phyloP scores from a whole-genome alignment of 2,888 invertebrate genomes.

The Idaea biselata region DNA sequence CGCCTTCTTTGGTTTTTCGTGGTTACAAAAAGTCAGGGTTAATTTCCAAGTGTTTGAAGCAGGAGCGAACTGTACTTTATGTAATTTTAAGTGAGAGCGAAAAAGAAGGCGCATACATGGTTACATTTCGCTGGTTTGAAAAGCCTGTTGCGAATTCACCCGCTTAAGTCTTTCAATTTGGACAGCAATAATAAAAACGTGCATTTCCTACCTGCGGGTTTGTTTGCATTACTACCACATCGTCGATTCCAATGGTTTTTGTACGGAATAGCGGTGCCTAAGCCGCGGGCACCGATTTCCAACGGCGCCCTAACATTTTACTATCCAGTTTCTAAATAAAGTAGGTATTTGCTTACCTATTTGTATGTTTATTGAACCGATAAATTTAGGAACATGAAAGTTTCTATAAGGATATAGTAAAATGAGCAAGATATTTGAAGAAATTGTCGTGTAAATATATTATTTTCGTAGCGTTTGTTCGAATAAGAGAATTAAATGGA shows the following conservation, averaged over 20 bases:
- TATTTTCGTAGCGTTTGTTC: not conserved
- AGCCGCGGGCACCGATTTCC: constrained; percentile 41
- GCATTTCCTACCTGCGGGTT: constrained; percentile 58
- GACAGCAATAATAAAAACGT: constrained; percentile 25
- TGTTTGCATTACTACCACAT: constrained; percentile 61
- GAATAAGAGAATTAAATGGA: not conserved
- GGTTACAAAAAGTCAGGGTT: no score
- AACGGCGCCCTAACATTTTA: constrained; percentile 39
- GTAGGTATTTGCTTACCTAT: not conserved
- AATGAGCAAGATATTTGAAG: not conserved
- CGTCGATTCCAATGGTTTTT: constrained; percentile 59
- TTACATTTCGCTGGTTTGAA: no score
- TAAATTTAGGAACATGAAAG: constrained; percentile 1
- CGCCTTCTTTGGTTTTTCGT: no score
- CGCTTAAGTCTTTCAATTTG: constrained; percentile 20
- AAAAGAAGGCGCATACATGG: no score
- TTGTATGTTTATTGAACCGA: not conserved
- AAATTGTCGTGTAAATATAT: not conserved
- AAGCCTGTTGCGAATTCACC: not conserved
- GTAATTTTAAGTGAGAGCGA: no score
- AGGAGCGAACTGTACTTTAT: no score
- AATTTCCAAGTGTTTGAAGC: no score
- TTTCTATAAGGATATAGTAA: not conserved
- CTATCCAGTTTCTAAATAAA: constrained; percentile 16
- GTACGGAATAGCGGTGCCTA: constrained; percentile 47